These are phyloP conservation scores for Eupithecia abbreviata DNA, from an alignment of 2,888 invertebrate genomes.

Conservation along the genomic window DNA sequence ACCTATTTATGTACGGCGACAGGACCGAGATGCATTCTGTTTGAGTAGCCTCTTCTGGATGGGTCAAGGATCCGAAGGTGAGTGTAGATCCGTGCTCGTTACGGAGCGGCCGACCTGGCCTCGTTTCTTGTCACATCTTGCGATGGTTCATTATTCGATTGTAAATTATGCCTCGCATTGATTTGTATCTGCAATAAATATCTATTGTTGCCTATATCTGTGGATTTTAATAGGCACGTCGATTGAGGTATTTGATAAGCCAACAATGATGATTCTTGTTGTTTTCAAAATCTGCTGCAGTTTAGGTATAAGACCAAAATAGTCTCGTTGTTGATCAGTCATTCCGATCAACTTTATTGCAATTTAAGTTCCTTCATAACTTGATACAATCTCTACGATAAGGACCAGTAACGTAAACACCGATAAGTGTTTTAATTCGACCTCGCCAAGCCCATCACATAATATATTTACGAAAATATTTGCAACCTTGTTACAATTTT, in stretches of 20 bases:
- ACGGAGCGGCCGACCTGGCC: slow-evolving; percentile 71
- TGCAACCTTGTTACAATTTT: slow-evolving; percentile 51
- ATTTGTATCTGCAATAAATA: slow-evolving; percentile 44
- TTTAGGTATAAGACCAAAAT: neutral
- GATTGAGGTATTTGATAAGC: slow-evolving; percentile 16
- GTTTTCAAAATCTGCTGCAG: slow-evolving; percentile 3
- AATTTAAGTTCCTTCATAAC: slow-evolving; percentile 1
- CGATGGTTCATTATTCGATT: slow-evolving; percentile 72
- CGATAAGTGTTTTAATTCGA: slow-evolving; percentile 24
- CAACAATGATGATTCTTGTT: slow-evolving; percentile 8
- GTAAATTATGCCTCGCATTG: slow-evolving; percentile 45
- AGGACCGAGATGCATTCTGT: slow-evolving; percentile 76
- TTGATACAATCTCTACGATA: slow-evolving; percentile 22
- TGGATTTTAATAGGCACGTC: slow-evolving; percentile 30
- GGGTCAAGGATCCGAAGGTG: slow-evolving; percentile 81
- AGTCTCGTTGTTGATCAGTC: neutral
- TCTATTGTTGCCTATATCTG: slow-evolving; percentile 39
- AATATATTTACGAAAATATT: slow-evolving; percentile 42
- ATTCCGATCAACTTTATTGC: neutral
- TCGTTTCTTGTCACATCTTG: slow-evolving; percentile 69
- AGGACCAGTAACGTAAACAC: slow-evolving; percentile 14
- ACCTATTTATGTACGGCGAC: slow-evolving; percentile 81
- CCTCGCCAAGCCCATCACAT: slow-evolving; percentile 36
- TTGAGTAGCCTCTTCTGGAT: slow-evolving; percentile 82
- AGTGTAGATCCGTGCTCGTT: slow-evolving; percentile 75